Percentiles rank a stretch among this genome's conserved stretches.
Evolutionary conservation across 2,888 invertebrate genomes (phyloP).

Genomic region (Napeogenes inachia): DNA sequence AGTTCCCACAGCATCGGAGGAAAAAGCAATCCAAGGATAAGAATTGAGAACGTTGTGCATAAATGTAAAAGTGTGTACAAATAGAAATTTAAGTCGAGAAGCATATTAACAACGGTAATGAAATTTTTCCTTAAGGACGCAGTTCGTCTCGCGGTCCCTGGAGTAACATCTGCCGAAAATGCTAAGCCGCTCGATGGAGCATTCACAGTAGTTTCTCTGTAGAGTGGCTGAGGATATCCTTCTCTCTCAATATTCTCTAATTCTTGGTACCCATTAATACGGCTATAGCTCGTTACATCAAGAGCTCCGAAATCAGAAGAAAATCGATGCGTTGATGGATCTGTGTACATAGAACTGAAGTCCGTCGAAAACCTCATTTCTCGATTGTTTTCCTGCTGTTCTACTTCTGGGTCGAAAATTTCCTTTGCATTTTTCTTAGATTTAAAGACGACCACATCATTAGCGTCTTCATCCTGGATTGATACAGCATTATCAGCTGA

Average conservation of each 20-base stretch:
- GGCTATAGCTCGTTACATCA: constrained; percentile 48
- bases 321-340: constrained; percentile 43
- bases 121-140: constrained; percentile 67
- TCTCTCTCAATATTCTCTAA: constrained; percentile 63
- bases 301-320: constrained; percentile 59
- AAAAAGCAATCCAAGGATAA: constrained; percentile 72
- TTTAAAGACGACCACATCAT: constrained; percentile 65
- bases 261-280: constrained; percentile 60
- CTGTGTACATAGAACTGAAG: constrained; percentile 48
- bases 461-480: constrained; percentile 55
- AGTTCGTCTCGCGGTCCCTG: constrained; percentile 64
- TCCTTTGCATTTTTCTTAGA: constrained; percentile 60
- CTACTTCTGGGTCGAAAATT: constrained; percentile 57
- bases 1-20: constrained; percentile 73
- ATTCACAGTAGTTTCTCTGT: constrained; percentile 75
- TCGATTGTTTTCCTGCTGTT: constrained; percentile 48
- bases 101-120: constrained; percentile 62
- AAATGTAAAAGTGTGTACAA: constrained; percentile 73
- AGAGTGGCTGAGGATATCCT: constrained; percentile 70
- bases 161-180: constrained; percentile 58
- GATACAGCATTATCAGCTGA: constrained; percentile 34
- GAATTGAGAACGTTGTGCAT: constrained; percentile 72
- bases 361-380: constrained; percentile 56
- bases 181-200: constrained; percentile 54
- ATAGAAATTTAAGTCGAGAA: constrained; percentile 73